Conservation (phyloP, 2,113 vertebrate species). For the Oriolus oriolus region DNA sequence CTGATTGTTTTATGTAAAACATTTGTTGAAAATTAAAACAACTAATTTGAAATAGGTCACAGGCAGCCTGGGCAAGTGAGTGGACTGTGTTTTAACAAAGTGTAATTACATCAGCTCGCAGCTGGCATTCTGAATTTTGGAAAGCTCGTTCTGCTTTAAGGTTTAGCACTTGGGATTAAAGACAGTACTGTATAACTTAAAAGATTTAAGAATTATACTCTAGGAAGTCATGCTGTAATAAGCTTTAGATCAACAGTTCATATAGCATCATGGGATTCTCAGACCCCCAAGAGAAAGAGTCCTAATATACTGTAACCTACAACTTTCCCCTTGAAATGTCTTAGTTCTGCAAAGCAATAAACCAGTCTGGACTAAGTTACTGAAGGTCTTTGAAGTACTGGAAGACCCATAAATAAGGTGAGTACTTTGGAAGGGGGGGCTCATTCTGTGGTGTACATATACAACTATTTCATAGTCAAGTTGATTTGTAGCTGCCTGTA, state of each 20-base stretch:
- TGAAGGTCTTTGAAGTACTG: slow-evolving; percentile 88
- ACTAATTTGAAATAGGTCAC: neutral
- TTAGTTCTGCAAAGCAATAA: slow-evolving; percentile 86
- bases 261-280: slow-evolving; percentile 51
- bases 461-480: slow-evolving; percentile 82
- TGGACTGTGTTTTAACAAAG: neutral
- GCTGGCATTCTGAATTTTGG: neutral
- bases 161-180: slow-evolving; percentile 43
- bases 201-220: slow-evolving; percentile 69
- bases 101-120: neutral
- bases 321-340: slow-evolving; percentile 79
- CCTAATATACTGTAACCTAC: slow-evolving; percentile 63
- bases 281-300: slow-evolving; percentile 46
- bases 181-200: slow-evolving; percentile 23
- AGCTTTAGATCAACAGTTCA: slow-evolving; percentile 70
- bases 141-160: neutral
- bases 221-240: slow-evolving; percentile 59
- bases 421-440: slow-evolving; percentile 85
- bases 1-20: neutral
- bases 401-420: slow-evolving; percentile 92
- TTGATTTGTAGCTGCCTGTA: slow-evolving; percentile 89
- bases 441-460: slow-evolving; percentile 75
- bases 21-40: neutral
- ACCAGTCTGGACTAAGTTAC: slow-evolving; percentile 91
- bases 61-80: neutral